Percentiles rank a stretch among this genome's conserved stretches.
Conservation (phyloP, 2,888 invertebrate species). For the Mythimna impura region DNA sequence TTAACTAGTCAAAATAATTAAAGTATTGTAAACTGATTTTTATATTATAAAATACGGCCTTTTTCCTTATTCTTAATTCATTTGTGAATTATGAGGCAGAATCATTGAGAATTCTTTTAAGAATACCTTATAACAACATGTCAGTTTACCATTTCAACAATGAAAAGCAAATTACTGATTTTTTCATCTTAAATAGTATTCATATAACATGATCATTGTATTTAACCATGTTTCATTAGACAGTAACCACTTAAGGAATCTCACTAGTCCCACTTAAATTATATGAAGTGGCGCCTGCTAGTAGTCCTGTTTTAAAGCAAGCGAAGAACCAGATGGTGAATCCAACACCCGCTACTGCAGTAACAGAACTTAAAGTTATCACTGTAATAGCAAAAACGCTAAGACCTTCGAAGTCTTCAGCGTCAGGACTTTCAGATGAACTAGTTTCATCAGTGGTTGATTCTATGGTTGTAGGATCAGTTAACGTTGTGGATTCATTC, state of each 20-base stretch:
- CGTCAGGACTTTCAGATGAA: conserved; percentile 21
- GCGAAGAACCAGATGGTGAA: conserved; percentile 39
- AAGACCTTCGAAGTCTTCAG: conserved; percentile 20
- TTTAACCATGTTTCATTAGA: neutral
- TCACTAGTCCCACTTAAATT: conserved; percentile 32
- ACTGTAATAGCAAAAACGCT: conserved; percentile 28
- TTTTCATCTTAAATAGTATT: neutral
- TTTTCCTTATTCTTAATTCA: neutral
- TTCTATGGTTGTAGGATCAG: conserved; percentile 8
- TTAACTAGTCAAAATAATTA: neutral
- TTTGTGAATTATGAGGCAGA: neutral
- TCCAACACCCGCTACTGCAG: conserved; percentile 8
- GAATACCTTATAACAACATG: neutral
- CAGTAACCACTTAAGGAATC: conserved; percentile 34
- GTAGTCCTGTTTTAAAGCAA: conserved; percentile 37
- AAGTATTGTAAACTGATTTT: neutral
- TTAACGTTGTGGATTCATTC: neutral
- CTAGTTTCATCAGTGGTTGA: conserved; percentile 12
- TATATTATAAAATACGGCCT: neutral
- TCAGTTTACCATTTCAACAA: neutral
- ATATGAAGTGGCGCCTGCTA: conserved; percentile 40
- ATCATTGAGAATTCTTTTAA: conserved; percentile 4
- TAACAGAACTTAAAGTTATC: conserved; percentile 41
- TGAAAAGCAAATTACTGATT: neutral
- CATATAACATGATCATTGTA: neutral